Conservation (phyloP, 1,140 invertebrate species). For the Rhynchophorus ferrugineus region DNA sequence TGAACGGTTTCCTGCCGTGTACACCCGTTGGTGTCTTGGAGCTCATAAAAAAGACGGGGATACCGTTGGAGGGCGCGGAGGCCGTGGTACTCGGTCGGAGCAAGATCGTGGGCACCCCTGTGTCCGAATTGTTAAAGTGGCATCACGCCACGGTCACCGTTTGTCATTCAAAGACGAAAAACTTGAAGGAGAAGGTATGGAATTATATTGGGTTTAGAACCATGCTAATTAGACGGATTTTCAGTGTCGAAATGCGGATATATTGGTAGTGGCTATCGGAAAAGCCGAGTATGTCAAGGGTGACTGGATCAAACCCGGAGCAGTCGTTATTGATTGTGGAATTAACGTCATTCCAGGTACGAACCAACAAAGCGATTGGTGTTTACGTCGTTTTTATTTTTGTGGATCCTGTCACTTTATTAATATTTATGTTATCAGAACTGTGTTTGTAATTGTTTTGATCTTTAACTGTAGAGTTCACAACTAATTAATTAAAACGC, state of each 20-base stretch:
- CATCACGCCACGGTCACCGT: constrained; percentile 93
- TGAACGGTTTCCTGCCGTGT: constrained; percentile 83
- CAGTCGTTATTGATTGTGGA: constrained; percentile 99
- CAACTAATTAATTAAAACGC: too few relatives aligned
- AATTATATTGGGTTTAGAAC: constrained; percentile 4
- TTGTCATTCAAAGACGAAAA: constrained; percentile 90
- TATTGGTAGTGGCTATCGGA: constrained; percentile 94
- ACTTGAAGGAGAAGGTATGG: constrained; percentile 69
- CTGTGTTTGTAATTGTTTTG: too few relatives aligned
- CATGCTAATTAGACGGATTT: too few relatives aligned
- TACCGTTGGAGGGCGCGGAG: constrained; percentile 71
- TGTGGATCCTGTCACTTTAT: constrained; percentile 5
- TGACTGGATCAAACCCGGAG: constrained; percentile 95
- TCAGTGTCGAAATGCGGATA: constrained; percentile 69
- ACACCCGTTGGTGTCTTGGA: constrained; percentile 91
- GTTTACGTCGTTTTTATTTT: not conserved
- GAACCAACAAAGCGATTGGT: constrained; percentile 8
- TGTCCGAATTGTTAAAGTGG: constrained; percentile 92
- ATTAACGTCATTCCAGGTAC: constrained; percentile 90
- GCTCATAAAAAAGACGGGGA: constrained; percentile 76
- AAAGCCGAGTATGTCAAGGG: constrained; percentile 86
- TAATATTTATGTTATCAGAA: too few relatives aligned
- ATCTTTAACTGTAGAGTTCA: too few relatives aligned
- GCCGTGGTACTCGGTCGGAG: constrained; percentile 94
- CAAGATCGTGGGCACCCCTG: constrained; percentile 96